A percentile compares a stretch with the other conserved stretches of the same genome.
phyloP scores from a whole-genome alignment of 2,797 vertebrate species.

The Graptemys geographica region DNA sequence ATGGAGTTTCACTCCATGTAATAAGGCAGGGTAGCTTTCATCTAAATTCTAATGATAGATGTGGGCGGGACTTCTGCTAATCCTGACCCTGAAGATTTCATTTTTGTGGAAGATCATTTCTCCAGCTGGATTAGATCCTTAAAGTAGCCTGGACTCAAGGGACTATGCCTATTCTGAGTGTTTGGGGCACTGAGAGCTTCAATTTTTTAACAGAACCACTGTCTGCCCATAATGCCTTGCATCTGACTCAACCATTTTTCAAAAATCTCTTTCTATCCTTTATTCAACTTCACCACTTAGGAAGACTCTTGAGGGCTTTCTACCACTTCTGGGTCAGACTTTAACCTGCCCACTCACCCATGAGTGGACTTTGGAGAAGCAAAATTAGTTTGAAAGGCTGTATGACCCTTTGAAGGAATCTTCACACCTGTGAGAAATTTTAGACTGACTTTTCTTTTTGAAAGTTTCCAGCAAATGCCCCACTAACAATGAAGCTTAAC shows the following conservation, averaged over 20 bases:
- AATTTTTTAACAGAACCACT: background rate
- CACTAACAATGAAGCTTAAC: background rate
- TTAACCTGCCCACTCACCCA: background rate
- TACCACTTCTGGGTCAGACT: background rate
- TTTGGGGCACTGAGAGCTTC: background rate
- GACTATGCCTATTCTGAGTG: background rate
- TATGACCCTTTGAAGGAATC: background rate
- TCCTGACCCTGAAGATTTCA: background rate
- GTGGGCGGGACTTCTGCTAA: background rate
- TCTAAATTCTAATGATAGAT: too few species aligned
- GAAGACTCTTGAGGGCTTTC: background rate
- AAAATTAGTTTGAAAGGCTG: background rate
- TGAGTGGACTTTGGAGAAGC: background rate
- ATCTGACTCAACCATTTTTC: background rate
- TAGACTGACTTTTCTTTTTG: background rate
- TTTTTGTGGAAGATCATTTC: fast-evolving
- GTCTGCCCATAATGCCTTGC: background rate
- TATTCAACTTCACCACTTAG: too few species aligned
- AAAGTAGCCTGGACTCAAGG: background rate
- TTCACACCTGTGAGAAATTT: background rate
- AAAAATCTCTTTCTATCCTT: background rate
- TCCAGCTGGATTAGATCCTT: background rate
- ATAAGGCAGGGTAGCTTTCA: too few species aligned
- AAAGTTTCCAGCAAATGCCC: background rate
- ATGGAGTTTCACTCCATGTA: background rate